A percentile compares a stretch with the other conserved stretches of the same genome.
These are phyloP conservation scores for Sphaeramia orbicularis DNA, from an alignment of 2,797 vertebrate species.

Conservation along the genomic window DNA sequence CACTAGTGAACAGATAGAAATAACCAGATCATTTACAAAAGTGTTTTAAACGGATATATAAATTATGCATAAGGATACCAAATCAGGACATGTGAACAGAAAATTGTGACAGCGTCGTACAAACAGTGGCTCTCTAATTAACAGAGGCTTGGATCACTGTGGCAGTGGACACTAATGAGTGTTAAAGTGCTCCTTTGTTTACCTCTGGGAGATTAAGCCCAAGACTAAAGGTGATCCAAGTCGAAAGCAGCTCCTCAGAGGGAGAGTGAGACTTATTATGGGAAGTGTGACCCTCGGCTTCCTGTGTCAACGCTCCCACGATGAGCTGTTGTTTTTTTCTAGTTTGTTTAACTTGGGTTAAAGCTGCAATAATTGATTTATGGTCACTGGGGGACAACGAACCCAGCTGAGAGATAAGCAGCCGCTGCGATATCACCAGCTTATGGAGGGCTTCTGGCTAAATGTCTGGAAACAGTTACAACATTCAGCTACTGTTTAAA, in stretches of 20 bases:
- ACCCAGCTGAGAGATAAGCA: too few relatives aligned
- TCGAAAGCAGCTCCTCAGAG: neutral
- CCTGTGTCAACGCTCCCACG: neutral
- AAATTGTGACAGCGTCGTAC: neutral
- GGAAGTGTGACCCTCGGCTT: constrained; percentile 10
- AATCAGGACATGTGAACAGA: too few relatives aligned
- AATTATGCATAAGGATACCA: too few relatives aligned
- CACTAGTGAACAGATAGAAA: too few relatives aligned
- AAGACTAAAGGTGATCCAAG: constrained; percentile 8
- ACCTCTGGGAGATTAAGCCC: neutral
- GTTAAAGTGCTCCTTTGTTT: constrained; percentile 19
- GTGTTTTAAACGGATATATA: too few relatives aligned
- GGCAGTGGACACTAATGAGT: constrained; percentile 7
- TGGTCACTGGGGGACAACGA: neutral
- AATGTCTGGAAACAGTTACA: too few relatives aligned
- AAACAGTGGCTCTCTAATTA: neutral
- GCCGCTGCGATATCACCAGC: too few relatives aligned
- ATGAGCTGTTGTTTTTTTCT: rapidly evolving
- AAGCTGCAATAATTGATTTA: neutral
- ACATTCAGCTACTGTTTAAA: too few relatives aligned
- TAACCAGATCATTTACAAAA: too few relatives aligned
- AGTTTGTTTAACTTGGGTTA: neutral
- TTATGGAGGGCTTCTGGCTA: too few relatives aligned
- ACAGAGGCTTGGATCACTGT: neutral
- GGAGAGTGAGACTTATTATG: constrained; percentile 1